Conservation (phyloP, 2,888 invertebrate species). For the Parapristionchus giblindavisi region DNA sequence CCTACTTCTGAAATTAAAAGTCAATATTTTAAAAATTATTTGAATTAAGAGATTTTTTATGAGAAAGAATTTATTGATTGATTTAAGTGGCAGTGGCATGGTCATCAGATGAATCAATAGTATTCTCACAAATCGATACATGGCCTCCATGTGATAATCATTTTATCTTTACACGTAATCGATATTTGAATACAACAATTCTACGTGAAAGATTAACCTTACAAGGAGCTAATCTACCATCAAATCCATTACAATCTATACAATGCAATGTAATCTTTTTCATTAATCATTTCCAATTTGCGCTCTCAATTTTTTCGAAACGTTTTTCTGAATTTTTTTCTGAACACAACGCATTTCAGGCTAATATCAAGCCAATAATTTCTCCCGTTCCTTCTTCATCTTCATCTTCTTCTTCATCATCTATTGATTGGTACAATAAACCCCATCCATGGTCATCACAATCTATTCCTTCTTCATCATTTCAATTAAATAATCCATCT, state of each 20-base stretch:
- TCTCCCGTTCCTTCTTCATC: conserved; percentile 7
- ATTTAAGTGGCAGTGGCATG: conserved; percentile 14
- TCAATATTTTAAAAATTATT: not conserved
- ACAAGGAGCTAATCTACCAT: conserved; percentile 26
- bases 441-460: conserved; percentile 25
- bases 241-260: conserved; percentile 27
- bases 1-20: conserved; percentile 24
- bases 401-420: conserved; percentile 2
- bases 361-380: conserved; percentile 25
- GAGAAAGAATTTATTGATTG: not conserved
- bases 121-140: conserved; percentile 22
- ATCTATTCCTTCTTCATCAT: not conserved
- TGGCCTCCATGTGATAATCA: conserved; percentile 35
- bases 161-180: conserved; percentile 11
- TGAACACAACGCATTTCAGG: not conserved
- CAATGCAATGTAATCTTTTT: conserved; percentile 1
- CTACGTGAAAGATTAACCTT: conserved; percentile 19
- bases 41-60: not conserved
- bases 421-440: not conserved
- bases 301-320: not conserved
- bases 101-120: conserved; percentile 4
- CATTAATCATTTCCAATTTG: not conserved
- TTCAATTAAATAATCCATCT: not conserved
- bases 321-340: not conserved
- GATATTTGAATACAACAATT: conserved; percentile 6